A percentile compares a stretch with the other conserved stretches of the same genome.
Conservation (phyloP, 1,140 invertebrate genomes). For the Ceratina japonica region DNA sequence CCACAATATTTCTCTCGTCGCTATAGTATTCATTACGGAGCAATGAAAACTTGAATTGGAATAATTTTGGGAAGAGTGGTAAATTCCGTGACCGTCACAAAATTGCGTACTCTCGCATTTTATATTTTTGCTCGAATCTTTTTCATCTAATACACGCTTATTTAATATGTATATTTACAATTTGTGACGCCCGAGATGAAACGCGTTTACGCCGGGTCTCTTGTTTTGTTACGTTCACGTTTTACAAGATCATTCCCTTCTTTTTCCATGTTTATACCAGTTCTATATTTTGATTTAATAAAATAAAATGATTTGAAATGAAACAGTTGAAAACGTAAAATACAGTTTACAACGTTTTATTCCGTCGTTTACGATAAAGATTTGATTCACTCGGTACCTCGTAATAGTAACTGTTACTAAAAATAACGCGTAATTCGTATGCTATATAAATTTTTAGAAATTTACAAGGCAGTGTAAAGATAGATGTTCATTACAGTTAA, state of each 20-base stretch:
- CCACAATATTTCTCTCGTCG: too few species aligned
- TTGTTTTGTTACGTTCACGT: not conserved
- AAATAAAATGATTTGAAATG: not conserved
- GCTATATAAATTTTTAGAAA: conserved; percentile 19
- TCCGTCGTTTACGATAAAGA: not conserved
- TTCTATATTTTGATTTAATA: not conserved
- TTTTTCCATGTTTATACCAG: not conserved
- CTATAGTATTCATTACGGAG: too few species aligned
- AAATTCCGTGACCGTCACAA: not conserved
- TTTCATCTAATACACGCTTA: not conserved
- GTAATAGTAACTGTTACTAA: conserved; percentile 14
- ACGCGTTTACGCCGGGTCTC: not conserved
- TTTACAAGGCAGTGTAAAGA: conserved; percentile 37
- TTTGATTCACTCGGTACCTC: conserved; percentile 2
- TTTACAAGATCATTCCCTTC: not conserved
- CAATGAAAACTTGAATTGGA: conserved; percentile 6
- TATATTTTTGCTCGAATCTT: not conserved
- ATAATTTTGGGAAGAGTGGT: not conserved
- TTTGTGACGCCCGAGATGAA: conserved; percentile 14
- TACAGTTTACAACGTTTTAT: not conserved
- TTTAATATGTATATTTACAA: conserved; percentile 26
- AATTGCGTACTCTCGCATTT: not conserved
- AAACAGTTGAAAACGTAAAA: not conserved
- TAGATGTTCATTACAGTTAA: not conserved
- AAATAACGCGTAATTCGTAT: too few species aligned